Evolutionary conservation across 1,140 invertebrate genomes (phyloP), one percentile per base, ranked within the genome.

Genomic region (Platyscapa corneri): DNA sequence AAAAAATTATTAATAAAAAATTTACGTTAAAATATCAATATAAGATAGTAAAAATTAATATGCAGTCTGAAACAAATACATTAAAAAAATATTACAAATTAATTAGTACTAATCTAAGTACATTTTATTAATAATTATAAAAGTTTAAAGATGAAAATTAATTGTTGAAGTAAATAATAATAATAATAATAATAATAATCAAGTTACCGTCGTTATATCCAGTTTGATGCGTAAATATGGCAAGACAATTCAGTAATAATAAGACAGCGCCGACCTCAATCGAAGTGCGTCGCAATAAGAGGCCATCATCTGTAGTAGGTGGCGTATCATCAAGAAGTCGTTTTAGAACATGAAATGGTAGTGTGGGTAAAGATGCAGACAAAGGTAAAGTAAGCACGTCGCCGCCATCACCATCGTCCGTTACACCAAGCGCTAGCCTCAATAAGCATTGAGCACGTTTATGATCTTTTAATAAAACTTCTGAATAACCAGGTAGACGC

Each of bases 391-490:
- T 95, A 86, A 97, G 95, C 39, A 97, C 97, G 87, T 97, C 96
- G 84, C 96, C 96, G 90, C 97, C 97, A 92, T 98, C 97, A 60
- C 97, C 97, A 90, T 98, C 97, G 89, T 98, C 97, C 0, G 97
- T 97, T 0, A 98, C 97, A 1, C 98, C 98, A 16, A 98, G 94
- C 27, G 98, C 96, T 32, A 99, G 93, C 10, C 97, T 94, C 53
- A 99, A 93, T 70, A 98, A 93, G 93, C 97, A 98, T 89, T 97
- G 96, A 0, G 98, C 97, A 72, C 96, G 95, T 88, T 96, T 95
- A 79, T 96, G 95, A 91, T 98, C 97, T 89, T 96, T 96, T 0
- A 98, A 93, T 46, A 99, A 90, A 7, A 97, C 96, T 90, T 97
- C 97, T 0, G 97, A 97, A 91, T 98, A 99, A 10, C 97, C 96